Conservation (phyloP, 2,113 vertebrate genomes). For the Lepus timidus region DNA sequence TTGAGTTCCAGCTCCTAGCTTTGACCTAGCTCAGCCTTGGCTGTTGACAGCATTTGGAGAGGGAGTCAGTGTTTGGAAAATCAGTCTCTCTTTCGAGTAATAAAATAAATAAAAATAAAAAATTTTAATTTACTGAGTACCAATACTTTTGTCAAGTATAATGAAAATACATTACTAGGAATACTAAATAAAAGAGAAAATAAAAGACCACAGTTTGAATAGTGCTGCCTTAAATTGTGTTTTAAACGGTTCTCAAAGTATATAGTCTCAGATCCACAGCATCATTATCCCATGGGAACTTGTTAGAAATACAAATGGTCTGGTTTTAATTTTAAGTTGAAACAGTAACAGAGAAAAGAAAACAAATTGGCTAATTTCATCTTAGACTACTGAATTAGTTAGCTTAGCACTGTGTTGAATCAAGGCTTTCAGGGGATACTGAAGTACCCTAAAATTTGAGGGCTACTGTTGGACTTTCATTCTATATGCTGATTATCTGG, state of each 20-base stretch:
- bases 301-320: not conserved
- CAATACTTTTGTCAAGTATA: slow-evolving; percentile 43
- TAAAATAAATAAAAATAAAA: no score
- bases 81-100: no score
- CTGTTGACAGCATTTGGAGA: no score
- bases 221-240: not conserved
- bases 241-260: slow-evolving; percentile 26
- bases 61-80: no score
- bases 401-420: not conserved
- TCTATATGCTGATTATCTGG: slow-evolving; percentile 21
- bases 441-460: not conserved
- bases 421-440: not conserved
- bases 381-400: slow-evolving; percentile 30
- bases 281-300: not conserved
- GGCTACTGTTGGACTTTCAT: not conserved
- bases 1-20: no score
- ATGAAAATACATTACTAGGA: slow-evolving; percentile 51
- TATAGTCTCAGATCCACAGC: not conserved
- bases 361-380: not conserved
- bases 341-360: no score
- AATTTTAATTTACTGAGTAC: not conserved
- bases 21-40: no score
- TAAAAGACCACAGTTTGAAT: not conserved
- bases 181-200: slow-evolving; percentile 18
- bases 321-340: not conserved